These are phyloP conservation scores for Bergia puertoricense DNA, from an alignment of 92 coral and sea anemone genomes.

Conservation along the genomic window DNA sequence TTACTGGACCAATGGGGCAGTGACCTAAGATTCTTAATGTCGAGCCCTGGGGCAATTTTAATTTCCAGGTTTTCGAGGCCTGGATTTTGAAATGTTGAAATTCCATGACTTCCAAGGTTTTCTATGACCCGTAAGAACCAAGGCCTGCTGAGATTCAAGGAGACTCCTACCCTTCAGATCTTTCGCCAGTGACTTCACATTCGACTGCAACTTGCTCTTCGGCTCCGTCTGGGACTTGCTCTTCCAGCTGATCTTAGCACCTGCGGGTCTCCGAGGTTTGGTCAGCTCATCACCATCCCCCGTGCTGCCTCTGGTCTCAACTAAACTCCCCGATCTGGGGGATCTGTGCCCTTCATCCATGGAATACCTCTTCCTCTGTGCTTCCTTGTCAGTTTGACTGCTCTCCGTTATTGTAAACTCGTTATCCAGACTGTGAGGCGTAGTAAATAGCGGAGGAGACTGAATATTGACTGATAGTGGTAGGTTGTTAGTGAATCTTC, in stretches of 20 bases:
- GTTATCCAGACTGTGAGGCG: conserved; percentile 6
- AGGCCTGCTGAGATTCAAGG: too few species aligned
- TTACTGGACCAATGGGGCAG: too few species aligned
- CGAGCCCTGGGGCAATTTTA: too few species aligned
- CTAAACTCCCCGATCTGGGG: conserved; percentile 1
- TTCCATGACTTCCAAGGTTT: too few species aligned
- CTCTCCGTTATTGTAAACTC: conserved; percentile 36
- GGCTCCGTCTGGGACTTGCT: conserved; percentile 46
- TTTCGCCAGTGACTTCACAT: conserved; percentile 67
- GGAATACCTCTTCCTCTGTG: conserved; percentile 20
- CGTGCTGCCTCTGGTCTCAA: background rate
- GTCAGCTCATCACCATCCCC: conserved; percentile 29
- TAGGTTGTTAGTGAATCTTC: conserved; percentile 7
- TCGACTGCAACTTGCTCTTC: conserved; percentile 48
- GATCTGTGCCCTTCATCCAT: conserved; percentile 2
- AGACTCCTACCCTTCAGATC: conserved; percentile 71
- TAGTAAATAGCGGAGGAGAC: conserved; percentile 30
- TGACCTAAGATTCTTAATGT: too few species aligned
- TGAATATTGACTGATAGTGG: conserved; percentile 21
- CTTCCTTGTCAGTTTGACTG: conserved; percentile 3
- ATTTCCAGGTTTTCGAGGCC: too few species aligned
- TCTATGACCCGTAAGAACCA: too few species aligned
- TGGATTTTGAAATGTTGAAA: too few species aligned
- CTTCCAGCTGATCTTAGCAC: conserved; percentile 80
- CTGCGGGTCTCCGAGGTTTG: conserved; percentile 81